phyloP scores from a whole-genome alignment of 2,888 invertebrate genomes.

The Pristionchus japonicus region DNA sequence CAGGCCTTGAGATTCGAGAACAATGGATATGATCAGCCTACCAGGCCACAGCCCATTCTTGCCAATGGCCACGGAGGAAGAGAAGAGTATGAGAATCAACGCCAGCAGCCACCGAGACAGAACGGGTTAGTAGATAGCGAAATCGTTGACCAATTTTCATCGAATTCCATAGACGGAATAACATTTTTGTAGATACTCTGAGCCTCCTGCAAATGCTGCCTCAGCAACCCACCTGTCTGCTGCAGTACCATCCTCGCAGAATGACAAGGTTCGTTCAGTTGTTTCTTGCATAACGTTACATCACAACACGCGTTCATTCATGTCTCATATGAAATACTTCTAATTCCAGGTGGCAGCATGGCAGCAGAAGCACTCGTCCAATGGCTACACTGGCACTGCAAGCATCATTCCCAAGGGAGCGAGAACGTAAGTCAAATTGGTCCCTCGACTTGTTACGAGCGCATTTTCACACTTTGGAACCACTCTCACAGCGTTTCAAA shows the following conservation, averaged over 20 bases:
- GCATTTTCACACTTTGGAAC: not conserved
- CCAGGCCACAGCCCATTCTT: not conserved
- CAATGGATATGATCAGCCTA: not conserved
- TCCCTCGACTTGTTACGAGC: not conserved
- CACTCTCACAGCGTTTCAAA: not conserved
- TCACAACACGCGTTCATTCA: too few relatives aligned
- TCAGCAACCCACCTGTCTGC: not conserved
- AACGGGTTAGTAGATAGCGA: not conserved
- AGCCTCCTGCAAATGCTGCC: not conserved
- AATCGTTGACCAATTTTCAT: not conserved
- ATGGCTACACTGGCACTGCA: constrained; percentile 50
- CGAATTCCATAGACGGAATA: not conserved
- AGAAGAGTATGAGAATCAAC: not conserved
- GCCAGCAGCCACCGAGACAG: not conserved
- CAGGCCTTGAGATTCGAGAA: not conserved
- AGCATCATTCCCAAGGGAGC: constrained; percentile 58
- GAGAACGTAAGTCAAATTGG: constrained; percentile 52
- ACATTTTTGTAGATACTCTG: not conserved
- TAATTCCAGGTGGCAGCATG: constrained; percentile 20
- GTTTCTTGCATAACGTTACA: too few relatives aligned
- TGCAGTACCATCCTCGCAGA: not conserved
- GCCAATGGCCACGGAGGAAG: constrained; percentile 6
- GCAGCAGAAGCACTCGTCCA: constrained; percentile 43
- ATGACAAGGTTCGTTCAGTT: not conserved
- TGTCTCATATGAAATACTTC: too few relatives aligned